Base-by-base conservation (phyloP, 1,140 invertebrate genomes). In the Branchinecta lindahli region DNA sequence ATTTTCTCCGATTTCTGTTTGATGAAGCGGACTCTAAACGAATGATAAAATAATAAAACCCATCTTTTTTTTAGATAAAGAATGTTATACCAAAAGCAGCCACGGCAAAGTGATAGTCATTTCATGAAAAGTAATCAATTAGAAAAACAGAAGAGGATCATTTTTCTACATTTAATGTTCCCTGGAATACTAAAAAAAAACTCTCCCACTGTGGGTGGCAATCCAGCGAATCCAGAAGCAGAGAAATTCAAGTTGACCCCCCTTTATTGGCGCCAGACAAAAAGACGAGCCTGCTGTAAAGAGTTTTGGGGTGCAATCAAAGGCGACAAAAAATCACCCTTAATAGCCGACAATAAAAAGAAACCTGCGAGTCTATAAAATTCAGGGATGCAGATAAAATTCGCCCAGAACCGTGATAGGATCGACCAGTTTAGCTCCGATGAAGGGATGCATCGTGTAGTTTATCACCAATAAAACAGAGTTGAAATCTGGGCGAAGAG, bases 311-410 rank as follows among this genome's bases (percentile, higher is more conserved):
- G 52, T 61, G 52, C 18, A 61, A 61, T 61, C 52, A 61, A 61
- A 12, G 18, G 52, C 52, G 52, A 61, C 52, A 61, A 61, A 61
- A 61, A 61, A 61, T 61, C 12, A 61, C 18, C 52, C 52, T 61
- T 61, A 61, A 61, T 61, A 61, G 52, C 52, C 18, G 52, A 61
- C 52, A 61, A 61, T 61, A 61, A 61, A 61, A 12, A 15, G 52
- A 61, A 61, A 20, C 52, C 52, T 61, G 52, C 18, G 52, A 61
- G 52, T 61, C 52, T 61, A 61, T 61, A 61, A 61, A 61, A 61
- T 15, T 61, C 12, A 12, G 18, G 52, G 52, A 61, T 61, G 52
- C 52, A 61, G 12, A 61, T 61, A 61, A 61, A 61, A 61, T 61
- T 20, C 52, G 18, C 12, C 12, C 12, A 20, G 52, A 20, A 20